Base-by-base conservation (phyloP, 2,888 invertebrate genomes). In the Epinotia bilunana region DNA sequence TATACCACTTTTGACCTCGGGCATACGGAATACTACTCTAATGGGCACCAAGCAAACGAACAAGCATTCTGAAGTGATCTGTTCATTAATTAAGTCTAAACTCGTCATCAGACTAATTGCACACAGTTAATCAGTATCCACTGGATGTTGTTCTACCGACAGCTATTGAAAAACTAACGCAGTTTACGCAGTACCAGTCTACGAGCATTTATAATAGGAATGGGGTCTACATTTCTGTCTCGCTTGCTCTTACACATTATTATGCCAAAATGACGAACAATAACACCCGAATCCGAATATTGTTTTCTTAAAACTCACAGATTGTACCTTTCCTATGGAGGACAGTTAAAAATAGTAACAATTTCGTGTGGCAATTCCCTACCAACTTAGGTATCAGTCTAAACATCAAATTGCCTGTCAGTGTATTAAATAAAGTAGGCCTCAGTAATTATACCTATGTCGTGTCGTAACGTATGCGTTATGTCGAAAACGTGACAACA, bases 401-500 rank as follows among this genome's bases (percentile, higher is more conserved):
- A 39, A 60, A 61, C 64, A 74, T 74, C 71, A 72, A 75, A 72
- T 72, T 75, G 71, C 75, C 60, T 61, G 60, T 58, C 49, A 65
- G 75, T 49, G 57, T 72, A 75, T 75, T 75, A 61, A 72, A 75
- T 75, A 61, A 72, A 75, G 61, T 72, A 72, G 64, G 74, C 67
- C 58, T 62, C 69, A 73, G 60, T 83, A 83, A 86, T 87, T 81
- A 80, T 74, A 60, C 63, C 76, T 55, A 53, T 57, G 72, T 61
- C 39, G 49, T 72, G 67, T 64, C 69, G 67, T 23, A 76, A 77
- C 72, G 78, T 79, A 78, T 74, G 78, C 74, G 82, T 87, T 83
- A 87, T 86, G 83, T 79, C 78, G 67, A 83, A 86, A 87, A 86
- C 88, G 88, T 88, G 88, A 87, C 82, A 78, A 72, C 77, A 69